Conservation (phyloP, 2,888 invertebrate species). For the Leuctra nigra region DNA sequence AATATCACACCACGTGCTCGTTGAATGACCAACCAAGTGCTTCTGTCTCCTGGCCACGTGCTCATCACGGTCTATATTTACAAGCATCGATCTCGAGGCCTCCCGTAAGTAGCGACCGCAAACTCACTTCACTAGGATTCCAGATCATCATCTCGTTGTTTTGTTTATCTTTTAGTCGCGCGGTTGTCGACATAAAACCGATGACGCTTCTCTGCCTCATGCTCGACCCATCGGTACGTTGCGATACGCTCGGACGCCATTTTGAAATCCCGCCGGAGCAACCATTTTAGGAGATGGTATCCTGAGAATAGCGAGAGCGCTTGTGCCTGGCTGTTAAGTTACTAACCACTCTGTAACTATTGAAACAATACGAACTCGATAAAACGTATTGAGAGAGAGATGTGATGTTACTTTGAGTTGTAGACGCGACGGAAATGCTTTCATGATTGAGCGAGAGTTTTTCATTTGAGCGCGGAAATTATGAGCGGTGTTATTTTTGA, state of each 20-base stretch:
- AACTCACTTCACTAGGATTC: no score
- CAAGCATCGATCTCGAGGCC: no score
- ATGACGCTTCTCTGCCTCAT: not conserved
- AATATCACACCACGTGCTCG: no score
- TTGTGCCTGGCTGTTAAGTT: conserved; percentile 12
- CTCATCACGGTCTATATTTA: no score
- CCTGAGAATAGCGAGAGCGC: conserved; percentile 31
- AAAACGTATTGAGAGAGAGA: not conserved
- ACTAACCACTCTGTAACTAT: conserved; percentile 3
- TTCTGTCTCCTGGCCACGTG: no score
- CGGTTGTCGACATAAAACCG: conserved; percentile 11
- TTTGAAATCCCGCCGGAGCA: conserved; percentile 32
- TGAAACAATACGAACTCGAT: not conserved
- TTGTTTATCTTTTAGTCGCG: conserved; percentile 3
- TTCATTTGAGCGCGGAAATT: no score
- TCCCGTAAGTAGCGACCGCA: no score
- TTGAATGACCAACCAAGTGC: no score
- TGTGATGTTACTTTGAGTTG: no score
- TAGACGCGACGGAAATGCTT: no score
- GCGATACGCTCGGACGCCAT: conserved; percentile 24
- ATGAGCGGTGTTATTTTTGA: not conserved
- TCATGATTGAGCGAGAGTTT: no score
- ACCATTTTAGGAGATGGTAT: conserved; percentile 40
- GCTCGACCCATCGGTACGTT: conserved; percentile 1
- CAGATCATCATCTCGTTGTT: no score